These are phyloP conservation scores for Drosophila paulistorum DNA, from an alignment of 1,140 invertebrate species.

Conservation along the genomic window DNA sequence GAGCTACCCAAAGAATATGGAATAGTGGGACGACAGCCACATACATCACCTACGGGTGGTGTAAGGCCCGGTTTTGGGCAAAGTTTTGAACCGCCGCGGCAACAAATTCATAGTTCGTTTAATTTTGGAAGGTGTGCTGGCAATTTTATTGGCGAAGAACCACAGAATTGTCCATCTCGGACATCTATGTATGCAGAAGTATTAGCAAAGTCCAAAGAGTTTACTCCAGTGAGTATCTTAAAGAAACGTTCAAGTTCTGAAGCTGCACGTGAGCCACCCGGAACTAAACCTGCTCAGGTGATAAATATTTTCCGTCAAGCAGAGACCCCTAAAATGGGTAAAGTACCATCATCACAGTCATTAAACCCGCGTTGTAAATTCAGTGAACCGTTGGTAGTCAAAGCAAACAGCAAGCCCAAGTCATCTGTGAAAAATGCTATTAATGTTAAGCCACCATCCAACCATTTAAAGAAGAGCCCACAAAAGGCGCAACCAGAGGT, in stretches of 20 bases:
- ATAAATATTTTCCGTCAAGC: not conserved
- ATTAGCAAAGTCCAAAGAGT: not conserved
- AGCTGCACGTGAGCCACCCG: not conserved
- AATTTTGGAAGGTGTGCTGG: slow-evolving; percentile 43
- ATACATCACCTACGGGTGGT: not conserved
- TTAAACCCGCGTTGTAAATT: slow-evolving; percentile 2
- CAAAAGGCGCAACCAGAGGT: not conserved
- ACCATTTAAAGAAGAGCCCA: not conserved
- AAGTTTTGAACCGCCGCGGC: no score
- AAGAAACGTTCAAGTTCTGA: slow-evolving; percentile 13
- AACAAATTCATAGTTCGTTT: slow-evolving; percentile 4
- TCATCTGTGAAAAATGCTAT: not conserved
- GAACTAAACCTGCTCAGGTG: not conserved
- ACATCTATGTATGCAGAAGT: not conserved
- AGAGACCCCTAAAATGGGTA: no score
- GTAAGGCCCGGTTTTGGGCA: no score
- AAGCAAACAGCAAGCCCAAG: not conserved
- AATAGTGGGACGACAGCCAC: not conserved
- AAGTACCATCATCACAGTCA: not conserved
- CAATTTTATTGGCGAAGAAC: not conserved
- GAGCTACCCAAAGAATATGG: not conserved
- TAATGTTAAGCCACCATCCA: not conserved
- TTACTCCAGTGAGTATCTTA: slow-evolving; percentile 22
- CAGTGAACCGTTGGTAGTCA: slow-evolving; percentile 3
- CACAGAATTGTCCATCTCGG: not conserved